Base-by-base conservation (phyloP, 2,797 vertebrate species). In the Chelmon rostratus region DNA sequence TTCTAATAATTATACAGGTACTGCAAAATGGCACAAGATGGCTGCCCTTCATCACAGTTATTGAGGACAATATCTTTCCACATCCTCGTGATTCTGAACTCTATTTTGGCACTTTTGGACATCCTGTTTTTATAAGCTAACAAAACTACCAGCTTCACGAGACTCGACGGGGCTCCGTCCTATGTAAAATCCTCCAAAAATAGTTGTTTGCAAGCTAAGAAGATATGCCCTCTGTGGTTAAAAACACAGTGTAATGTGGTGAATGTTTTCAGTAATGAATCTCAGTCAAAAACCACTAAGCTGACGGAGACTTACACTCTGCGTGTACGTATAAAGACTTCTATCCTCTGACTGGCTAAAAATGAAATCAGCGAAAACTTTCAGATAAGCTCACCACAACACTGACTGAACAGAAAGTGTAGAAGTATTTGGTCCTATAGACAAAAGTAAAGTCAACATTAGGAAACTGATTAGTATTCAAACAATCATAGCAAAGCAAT, bases 21-120 rank as follows among this genome's bases (percentile, higher is more conserved):
- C 72, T 84, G 90, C 63, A 92, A 87, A 91, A 90, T 93, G 93
- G 93, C 94, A 94, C 92, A 82, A 82, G 62, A 86, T 84, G 89
- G 87, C 90, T 85, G 83, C 82, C 73, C 76, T 68, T 86, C 64
- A 8, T 86, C 88, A 89, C 86, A 86, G 88, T 88, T 78, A 58
- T 67, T 63, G 69, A 84, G 84, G 87, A 84, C 53, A 79, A 40
- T 72, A 64, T 64, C 69, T 67, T 46, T 42, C 49, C 52, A 59
- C 35, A 42, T 62, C 78, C 37, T 81, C 38, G 0, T 68, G 70
- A 89, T 47, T 78, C 58, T 84, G 54, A 86, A 82, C 47, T 61
- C 63, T 82, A 35, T 73, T 91, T 93, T 93, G 94, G 93, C 93
- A 94, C 93, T 88, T 91, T 78, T 83, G 81, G 78, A 91, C 82